Conservation (phyloP, 1,140 invertebrate species). For the Temnothorax nylanderi region DNA sequence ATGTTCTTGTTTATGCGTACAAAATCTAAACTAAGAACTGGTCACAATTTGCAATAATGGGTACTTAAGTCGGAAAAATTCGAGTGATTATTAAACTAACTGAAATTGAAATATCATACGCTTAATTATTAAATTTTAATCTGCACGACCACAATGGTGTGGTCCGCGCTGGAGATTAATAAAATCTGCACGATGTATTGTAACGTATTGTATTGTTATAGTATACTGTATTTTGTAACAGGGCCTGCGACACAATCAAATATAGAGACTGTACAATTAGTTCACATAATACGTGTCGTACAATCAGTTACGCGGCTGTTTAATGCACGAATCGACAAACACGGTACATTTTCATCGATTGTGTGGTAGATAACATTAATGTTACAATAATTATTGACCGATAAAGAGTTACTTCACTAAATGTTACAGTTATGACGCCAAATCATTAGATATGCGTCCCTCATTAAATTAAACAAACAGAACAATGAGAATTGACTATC, state of each 20-base stretch:
- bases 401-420: conserved; percentile 16
- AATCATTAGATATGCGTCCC: neutral
- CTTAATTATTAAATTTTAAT: conserved; percentile 14
- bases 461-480: conserved; percentile 21
- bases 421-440: neutral
- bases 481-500: conserved; percentile 12
- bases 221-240: conserved; percentile 5
- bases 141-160: neutral
- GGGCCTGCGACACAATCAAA: neutral
- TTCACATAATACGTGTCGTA: neutral
- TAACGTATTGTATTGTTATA: neutral
- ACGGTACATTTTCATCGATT: conserved; percentile 13
- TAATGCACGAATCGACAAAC: neutral
- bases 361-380: conserved; percentile 10
- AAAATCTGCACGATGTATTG: neutral
- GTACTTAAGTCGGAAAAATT: neutral
- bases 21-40: neutral
- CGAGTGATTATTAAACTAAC: neutral
- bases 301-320: conserved; percentile 16
- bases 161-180: neutral
- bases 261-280: conserved; percentile 27
- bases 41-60: neutral
- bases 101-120: conserved; percentile 6
- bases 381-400: conserved; percentile 23
- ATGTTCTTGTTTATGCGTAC: neutral